Percentiles rank a stretch among this genome's conserved stretches.
Conservation (phyloP, 1,140 invertebrate species). For the Achatina immaculata region DNA sequence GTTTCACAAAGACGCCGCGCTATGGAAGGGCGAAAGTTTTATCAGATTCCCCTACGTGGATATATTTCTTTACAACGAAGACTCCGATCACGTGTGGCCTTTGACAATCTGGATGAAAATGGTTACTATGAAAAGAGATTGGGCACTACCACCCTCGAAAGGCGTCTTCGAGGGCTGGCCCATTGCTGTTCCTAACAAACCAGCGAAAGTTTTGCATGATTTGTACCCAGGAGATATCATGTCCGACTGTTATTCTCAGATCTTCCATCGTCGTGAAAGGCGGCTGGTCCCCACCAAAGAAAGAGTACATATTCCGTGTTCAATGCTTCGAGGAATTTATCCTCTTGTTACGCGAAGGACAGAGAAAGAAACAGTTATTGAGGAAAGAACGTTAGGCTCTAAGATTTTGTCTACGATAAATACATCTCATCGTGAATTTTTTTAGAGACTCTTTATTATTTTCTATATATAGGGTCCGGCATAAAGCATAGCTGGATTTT, state of each 20-base stretch:
- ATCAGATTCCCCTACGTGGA: constrained; percentile 38
- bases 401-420: constrained; percentile 1
- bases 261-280: constrained; percentile 28
- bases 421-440: neutral
- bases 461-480: too few relatives aligned
- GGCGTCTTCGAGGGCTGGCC: constrained; percentile 25
- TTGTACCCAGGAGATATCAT: constrained; percentile 16
- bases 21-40: constrained; percentile 30
- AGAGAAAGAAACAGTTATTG: neutral
- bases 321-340: constrained; percentile 27
- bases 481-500: too few relatives aligned
- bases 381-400: neutral
- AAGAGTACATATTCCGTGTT: constrained; percentile 23
- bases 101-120: constrained; percentile 41
- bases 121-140: constrained; percentile 18
- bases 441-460: neutral
- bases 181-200: constrained; percentile 17
- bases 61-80: constrained; percentile 33
- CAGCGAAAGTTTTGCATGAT: neutral
- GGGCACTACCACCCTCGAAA: neutral
- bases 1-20: constrained; percentile 23
- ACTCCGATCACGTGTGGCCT: constrained; percentile 33
- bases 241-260: constrained; percentile 26
- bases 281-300: constrained; percentile 7
- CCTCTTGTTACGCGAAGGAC: constrained; percentile 26